Evolutionary conservation across 2,113 vertebrate genomes (phyloP).

Genomic region (Collichthys lucidus): DNA sequence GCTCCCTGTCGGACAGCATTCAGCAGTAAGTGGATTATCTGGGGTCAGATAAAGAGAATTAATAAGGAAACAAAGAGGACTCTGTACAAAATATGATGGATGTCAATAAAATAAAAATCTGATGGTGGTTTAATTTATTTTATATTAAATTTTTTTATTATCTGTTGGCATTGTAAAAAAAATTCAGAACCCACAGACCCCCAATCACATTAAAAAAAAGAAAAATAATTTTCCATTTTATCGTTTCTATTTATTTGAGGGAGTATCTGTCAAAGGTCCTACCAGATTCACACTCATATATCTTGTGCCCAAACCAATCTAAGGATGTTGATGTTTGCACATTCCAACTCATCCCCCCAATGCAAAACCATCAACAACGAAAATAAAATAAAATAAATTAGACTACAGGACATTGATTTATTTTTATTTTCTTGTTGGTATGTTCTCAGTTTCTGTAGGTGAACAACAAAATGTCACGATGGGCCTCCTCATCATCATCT

Average conservation of each 20-base stretch:
- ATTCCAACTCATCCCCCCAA: not conserved
- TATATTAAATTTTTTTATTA: not conserved
- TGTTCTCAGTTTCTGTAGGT: not conserved
- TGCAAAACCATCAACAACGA: not conserved
- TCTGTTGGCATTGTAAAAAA: not conserved
- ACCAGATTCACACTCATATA: not conserved
- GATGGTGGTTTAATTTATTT: not conserved
- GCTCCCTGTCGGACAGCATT: not conserved
- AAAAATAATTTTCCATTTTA: not conserved
- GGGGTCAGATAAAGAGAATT: conserved; percentile 32
- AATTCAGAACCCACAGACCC: not conserved
- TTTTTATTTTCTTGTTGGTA: not conserved
- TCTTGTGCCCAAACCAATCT: not conserved
- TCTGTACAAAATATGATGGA: not conserved
- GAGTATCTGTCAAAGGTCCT: not conserved
- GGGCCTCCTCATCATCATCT: too few species aligned
- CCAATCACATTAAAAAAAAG: not conserved
- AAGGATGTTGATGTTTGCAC: not conserved
- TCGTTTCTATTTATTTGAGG: not conserved
- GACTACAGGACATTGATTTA: not conserved
- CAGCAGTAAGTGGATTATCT: conserved; percentile 39
- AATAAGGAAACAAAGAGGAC: conserved; percentile 20
- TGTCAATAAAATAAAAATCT: not conserved
- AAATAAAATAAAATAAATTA: not conserved
- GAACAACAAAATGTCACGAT: too few species aligned